These are phyloP conservation scores for Ranitomeya variabilis DNA, from an alignment of 2,113 vertebrate species.

Conservation along the genomic window DNA sequence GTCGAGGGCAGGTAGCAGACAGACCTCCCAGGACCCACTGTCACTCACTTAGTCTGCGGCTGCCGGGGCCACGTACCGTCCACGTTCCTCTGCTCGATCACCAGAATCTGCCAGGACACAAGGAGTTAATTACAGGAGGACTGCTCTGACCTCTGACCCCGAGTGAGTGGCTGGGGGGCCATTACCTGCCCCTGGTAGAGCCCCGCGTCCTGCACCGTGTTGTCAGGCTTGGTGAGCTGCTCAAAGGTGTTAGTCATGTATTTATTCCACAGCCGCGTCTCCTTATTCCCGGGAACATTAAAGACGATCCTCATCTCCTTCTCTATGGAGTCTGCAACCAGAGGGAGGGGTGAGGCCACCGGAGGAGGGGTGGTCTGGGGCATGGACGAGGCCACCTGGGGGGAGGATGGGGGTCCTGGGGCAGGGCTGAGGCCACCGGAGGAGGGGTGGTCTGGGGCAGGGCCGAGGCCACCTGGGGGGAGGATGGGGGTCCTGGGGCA, in stretches of 20 bases:
- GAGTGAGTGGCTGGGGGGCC: not conserved
- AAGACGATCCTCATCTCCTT: conserved; percentile 93
- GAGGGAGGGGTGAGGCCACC: too few species aligned
- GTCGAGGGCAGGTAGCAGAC: not conserved
- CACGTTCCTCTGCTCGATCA: conserved; percentile 94
- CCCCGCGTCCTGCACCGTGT: conserved; percentile 92
- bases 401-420: not conserved
- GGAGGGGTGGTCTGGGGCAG: not conserved
- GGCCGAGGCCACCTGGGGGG: too few species aligned
- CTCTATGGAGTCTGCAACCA: conserved; percentile 83
- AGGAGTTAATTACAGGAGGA: conserved; percentile 42
- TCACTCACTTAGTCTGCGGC: conserved; percentile 83
- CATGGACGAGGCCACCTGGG: too few species aligned
- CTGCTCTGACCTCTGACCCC: not conserved
- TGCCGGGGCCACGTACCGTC: conserved; percentile 95
- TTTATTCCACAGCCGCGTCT: conserved; percentile 93
- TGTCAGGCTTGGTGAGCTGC: conserved; percentile 91
- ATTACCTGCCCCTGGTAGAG: conserved; percentile 96
- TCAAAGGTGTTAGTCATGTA: conserved; percentile 92
- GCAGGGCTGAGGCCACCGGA: not conserved
- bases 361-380: too few species aligned
- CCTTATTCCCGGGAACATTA: conserved; percentile 85
- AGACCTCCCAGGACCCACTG: not conserved
- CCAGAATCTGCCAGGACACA: conserved; percentile 80
- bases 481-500: too few species aligned